Conservation (phyloP, 2,888 invertebrate genomes). For the Sinodicranocentrus sp. region DNA sequence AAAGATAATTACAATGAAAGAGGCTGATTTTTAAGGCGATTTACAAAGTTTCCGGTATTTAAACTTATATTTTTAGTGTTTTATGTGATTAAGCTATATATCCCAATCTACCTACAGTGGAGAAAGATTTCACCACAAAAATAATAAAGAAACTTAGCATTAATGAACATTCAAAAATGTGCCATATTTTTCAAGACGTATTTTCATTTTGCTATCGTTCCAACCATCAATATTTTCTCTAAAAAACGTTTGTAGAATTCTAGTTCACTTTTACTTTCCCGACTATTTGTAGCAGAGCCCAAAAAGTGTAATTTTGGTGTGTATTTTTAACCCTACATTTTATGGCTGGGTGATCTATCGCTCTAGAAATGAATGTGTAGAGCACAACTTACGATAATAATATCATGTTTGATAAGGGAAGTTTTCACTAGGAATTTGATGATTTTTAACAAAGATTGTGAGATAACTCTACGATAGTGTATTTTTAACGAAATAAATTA, state of each 20-base stretch:
- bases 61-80: not conserved
- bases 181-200: not conserved
- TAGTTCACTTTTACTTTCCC: constrained; percentile 43
- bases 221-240: constrained; percentile 20
- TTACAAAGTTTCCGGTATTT: constrained; percentile 29
- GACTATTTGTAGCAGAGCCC: constrained; percentile 1
- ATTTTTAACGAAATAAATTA: not conserved
- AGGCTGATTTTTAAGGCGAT: too few species aligned
- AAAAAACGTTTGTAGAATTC: constrained; percentile 19
- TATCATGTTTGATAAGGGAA: not conserved
- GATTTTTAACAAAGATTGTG: not conserved
- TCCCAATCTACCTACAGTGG: not conserved
- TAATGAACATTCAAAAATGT: not conserved
- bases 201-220: constrained; percentile 35
- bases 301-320: not conserved
- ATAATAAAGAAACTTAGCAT: not conserved
- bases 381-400: not conserved
- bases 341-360: constrained; percentile 42
- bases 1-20: too few species aligned
- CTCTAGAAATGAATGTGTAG: constrained; percentile 34
- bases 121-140: too few species aligned
- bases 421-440: constrained; percentile 23
- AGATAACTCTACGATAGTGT: not conserved
- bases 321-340: constrained; percentile 53
- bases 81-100: not conserved